phyloP scores from a whole-genome alignment of 2,797 vertebrate species.

The Iguana delicatissima region DNA sequence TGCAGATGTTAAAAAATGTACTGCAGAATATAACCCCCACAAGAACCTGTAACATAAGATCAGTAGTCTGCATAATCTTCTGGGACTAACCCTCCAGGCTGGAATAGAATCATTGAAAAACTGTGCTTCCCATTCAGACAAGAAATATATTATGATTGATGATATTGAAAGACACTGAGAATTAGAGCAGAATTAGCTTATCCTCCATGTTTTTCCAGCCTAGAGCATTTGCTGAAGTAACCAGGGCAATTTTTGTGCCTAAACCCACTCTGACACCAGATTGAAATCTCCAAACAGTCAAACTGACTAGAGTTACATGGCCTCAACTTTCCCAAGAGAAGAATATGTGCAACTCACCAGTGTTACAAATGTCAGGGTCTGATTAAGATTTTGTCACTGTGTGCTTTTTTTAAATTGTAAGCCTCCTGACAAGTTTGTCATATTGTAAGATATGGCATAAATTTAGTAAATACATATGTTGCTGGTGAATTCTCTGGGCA shows the following conservation, averaged over 20 bases:
- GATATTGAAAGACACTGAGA: not conserved
- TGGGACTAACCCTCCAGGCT: not conserved
- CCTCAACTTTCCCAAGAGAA: not conserved
- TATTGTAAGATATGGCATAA: not conserved
- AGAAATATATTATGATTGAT: not conserved
- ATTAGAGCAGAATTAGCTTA: not conserved
- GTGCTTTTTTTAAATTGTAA: not conserved
- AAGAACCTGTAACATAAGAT: not conserved
- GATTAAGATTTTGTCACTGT: not conserved
- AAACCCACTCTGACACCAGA: not conserved
- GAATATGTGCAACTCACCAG: not conserved
- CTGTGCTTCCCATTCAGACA: not conserved
- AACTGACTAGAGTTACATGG: not conserved
- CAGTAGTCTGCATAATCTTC: not conserved
- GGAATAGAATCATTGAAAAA: not conserved
- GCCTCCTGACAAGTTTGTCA: not conserved
- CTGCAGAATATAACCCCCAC: not conserved
- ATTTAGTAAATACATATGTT: not conserved
- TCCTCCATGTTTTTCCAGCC: not conserved
- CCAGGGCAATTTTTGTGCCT: not conserved
- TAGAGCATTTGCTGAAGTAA: not conserved
- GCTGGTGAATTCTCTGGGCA: not conserved
- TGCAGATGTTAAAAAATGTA: not conserved
- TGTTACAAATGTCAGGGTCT: not conserved
- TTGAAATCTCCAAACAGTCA: not conserved